Evolutionary conservation across 2,113 vertebrate species (phyloP).

Genomic region (Axis porcinus): DNA sequence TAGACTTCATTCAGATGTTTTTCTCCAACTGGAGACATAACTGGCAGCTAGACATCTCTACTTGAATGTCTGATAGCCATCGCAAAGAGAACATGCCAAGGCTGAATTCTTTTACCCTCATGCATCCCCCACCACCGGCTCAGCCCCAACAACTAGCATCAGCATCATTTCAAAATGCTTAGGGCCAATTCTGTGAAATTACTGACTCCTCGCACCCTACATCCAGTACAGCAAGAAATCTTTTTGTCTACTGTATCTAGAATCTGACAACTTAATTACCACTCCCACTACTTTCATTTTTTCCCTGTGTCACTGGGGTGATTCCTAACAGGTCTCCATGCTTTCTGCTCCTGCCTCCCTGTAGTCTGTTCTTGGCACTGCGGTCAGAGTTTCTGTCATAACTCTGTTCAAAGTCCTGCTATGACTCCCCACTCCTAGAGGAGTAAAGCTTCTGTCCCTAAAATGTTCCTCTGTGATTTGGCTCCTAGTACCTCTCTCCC

Average conservation of each 20-base stretch:
- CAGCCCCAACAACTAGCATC: not conserved
- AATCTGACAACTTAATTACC: not conserved
- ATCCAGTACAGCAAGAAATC: not conserved
- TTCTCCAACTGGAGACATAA: not conserved
- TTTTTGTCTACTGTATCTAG: not conserved
- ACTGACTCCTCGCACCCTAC: not conserved
- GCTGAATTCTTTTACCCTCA: not conserved
- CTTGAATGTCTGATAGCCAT: not conserved
- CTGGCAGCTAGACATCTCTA: not conserved
- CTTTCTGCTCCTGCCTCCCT: not conserved
- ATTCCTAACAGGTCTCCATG: not conserved
- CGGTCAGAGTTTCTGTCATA: not conserved
- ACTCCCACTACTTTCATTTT: not conserved
- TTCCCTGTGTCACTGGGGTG: not conserved
- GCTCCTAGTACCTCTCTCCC: accelerated
- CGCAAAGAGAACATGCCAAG: not conserved
- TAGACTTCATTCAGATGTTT: not conserved
- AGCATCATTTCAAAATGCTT: not conserved
- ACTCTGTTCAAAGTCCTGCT: not conserved
- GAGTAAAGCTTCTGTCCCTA: not conserved
- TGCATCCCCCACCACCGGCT: not conserved
- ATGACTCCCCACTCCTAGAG: not conserved
- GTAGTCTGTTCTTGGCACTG: not conserved
- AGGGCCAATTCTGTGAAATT: not conserved
- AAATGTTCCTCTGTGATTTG: not conserved